phyloP scores from a whole-genome alignment of 2,113 vertebrate genomes.

The Oryzias celebensis region DNA sequence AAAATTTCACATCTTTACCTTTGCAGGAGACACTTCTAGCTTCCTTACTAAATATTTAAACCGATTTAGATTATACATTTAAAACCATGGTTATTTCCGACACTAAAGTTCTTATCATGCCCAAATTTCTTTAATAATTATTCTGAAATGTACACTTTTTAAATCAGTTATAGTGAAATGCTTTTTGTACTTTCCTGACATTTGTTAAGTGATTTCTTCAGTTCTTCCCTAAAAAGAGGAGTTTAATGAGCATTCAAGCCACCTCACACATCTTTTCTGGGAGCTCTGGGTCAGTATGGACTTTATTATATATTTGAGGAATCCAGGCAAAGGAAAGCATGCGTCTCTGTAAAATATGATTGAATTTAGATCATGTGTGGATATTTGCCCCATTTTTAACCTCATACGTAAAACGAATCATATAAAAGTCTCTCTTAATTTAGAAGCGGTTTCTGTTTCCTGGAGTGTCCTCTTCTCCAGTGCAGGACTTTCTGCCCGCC shows the following conservation, averaged over 20 bases:
- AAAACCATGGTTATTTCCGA: too few relatives aligned
- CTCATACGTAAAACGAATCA: slow-evolving; percentile 65
- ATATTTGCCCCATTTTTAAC: slow-evolving; percentile 63
- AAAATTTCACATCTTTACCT: neutral
- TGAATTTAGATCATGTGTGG: slow-evolving; percentile 73
- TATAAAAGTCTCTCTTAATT: slow-evolving; percentile 63
- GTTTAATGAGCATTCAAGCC: slow-evolving; percentile 61
- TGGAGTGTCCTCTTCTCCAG: slow-evolving; percentile 21
- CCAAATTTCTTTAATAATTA: too few relatives aligned
- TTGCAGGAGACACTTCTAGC: too few relatives aligned
- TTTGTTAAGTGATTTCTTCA: slow-evolving; percentile 9
- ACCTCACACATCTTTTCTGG: slow-evolving; percentile 54
- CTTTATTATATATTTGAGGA: slow-evolving; percentile 78
- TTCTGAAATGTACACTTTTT: too few relatives aligned
- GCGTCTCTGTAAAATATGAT: slow-evolving; percentile 73
- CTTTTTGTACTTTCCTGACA: neutral
- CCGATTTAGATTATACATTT: too few relatives aligned
- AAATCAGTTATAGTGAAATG: neutral
- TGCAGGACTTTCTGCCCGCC: slow-evolving; percentile 44
- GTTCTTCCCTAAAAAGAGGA: slow-evolving; percentile 27
- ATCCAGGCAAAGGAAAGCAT: slow-evolving; percentile 76
- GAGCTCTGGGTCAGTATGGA: slow-evolving; percentile 64
- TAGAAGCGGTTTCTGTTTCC: slow-evolving; percentile 44
- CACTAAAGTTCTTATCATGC: too few relatives aligned
- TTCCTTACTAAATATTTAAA: too few relatives aligned